These are phyloP conservation scores for Scopus umbretta DNA, from an alignment of 2,113 vertebrate species.

Conservation along the genomic window DNA sequence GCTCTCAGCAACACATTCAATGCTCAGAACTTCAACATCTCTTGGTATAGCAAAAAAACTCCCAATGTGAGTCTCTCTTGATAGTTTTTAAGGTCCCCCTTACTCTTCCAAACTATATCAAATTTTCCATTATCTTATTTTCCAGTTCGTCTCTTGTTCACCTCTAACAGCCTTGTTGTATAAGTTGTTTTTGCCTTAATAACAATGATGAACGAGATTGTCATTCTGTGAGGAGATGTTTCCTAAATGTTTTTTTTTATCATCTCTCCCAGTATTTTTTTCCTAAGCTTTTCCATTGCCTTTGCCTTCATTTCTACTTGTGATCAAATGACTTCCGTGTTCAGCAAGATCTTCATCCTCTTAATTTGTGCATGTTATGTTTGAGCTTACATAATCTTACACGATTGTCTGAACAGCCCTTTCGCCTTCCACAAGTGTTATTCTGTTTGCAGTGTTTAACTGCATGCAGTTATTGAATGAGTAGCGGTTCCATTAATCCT, in stretches of 20 bases:
- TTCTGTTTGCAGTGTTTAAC: neutral
- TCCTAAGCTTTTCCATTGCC: neutral
- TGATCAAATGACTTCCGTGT: neutral
- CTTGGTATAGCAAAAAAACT: neutral
- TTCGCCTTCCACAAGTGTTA: neutral
- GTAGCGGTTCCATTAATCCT: neutral
- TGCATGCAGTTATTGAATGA: neutral
- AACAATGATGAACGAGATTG: neutral
- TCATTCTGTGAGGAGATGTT: neutral
- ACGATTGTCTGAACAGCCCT: neutral
- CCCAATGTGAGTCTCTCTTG: neutral
- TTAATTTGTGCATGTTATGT: neutral
- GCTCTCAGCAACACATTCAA: neutral
- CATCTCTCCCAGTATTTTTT: neutral
- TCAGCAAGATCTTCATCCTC: neutral
- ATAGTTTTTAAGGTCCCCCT: neutral
- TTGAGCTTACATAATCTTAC: neutral
- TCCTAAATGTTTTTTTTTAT: constrained; percentile 1
- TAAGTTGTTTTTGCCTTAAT: neutral
- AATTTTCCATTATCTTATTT: neutral
- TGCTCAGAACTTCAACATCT: neutral
- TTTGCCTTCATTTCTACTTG: neutral
- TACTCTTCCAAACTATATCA: neutral
- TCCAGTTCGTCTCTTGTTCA: neutral
- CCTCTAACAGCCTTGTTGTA: neutral